Evolutionary conservation across 2,113 vertebrate species (phyloP).

Genomic region (Cardinalis cardinalis): DNA sequence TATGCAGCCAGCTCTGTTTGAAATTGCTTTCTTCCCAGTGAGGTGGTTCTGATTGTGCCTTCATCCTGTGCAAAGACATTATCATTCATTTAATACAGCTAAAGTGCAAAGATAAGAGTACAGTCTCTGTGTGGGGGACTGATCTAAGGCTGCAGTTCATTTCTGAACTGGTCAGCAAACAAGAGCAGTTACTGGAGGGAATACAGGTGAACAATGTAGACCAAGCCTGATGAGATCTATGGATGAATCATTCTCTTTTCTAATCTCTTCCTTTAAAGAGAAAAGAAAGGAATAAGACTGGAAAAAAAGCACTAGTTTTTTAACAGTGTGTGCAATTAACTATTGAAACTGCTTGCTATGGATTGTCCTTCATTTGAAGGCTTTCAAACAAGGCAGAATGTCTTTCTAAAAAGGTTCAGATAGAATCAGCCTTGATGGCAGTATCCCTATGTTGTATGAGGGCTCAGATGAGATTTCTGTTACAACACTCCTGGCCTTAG

Average conservation of each 20-base stretch:
- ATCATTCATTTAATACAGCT: constrained; percentile 8
- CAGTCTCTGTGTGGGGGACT: neutral
- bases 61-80: neutral
- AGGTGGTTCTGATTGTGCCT: neutral
- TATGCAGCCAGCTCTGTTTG: neutral
- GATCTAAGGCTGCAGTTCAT: neutral
- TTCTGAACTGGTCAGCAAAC: constrained; percentile 33
- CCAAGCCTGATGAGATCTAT: neutral
- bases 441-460: neutral
- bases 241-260: neutral
- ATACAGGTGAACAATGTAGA: neutral
- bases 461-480: neutral
- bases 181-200: constrained; percentile 4
- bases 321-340: neutral
- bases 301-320: constrained; percentile 13
- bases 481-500: neutral
- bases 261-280: constrained; percentile 21
- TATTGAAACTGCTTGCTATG: neutral
- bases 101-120: constrained; percentile 23
- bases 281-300: neutral
- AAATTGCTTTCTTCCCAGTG: neutral
- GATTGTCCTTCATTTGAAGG: neutral
- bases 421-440: neutral
- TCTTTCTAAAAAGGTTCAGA: neutral
- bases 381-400: neutral